A percentile compares a stretch with the other conserved stretches of the same genome.
Conservation (phyloP, 2,888 invertebrate species). For the Drosophila fungiperda region DNA sequence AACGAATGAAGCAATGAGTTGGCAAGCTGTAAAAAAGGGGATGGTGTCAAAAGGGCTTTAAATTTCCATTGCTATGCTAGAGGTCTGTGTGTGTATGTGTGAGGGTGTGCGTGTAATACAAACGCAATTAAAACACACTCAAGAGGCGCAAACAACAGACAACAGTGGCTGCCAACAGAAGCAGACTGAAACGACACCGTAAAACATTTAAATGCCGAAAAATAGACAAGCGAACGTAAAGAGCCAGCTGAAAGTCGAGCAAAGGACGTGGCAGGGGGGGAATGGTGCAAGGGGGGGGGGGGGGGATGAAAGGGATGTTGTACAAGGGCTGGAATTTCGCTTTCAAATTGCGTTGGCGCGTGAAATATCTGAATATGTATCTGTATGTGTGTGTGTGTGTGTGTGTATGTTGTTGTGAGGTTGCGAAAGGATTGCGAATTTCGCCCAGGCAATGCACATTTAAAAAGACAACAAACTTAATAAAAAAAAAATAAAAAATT, state of each 20-base stretch:
- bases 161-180: constrained; percentile 44
- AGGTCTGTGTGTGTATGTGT: constrained; percentile 23
- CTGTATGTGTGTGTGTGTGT: constrained; percentile 4
- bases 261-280: background rate
- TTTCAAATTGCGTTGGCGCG: constrained; percentile 77
- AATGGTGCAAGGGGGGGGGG: background rate
- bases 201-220: constrained; percentile 79
- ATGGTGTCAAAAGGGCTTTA: constrained; percentile 56
- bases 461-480: constrained; percentile 14
- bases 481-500: constrained; percentile 31
- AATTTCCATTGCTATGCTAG: constrained; percentile 70
- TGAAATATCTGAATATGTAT: constrained; percentile 57
- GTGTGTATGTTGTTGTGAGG: constrained; percentile 11
- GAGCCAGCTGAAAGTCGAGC: constrained; percentile 13
- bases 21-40: constrained; percentile 42
- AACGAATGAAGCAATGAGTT: constrained; percentile 36
- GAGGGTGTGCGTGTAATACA: constrained; percentile 74
- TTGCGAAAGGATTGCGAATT: constrained; percentile 70
- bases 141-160: constrained; percentile 76
- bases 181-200: constrained; percentile 69
- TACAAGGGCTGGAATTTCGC: constrained; percentile 68
- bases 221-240: constrained; percentile 67
- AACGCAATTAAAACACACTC: constrained; percentile 81
- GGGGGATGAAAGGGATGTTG: background rate
- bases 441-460: constrained; percentile 65